A percentile compares a stretch with the other conserved stretches of the same genome.
These are phyloP conservation scores for Borostomias antarcticus DNA, from an alignment of 2,797 vertebrate genomes.

Conservation along the genomic window DNA sequence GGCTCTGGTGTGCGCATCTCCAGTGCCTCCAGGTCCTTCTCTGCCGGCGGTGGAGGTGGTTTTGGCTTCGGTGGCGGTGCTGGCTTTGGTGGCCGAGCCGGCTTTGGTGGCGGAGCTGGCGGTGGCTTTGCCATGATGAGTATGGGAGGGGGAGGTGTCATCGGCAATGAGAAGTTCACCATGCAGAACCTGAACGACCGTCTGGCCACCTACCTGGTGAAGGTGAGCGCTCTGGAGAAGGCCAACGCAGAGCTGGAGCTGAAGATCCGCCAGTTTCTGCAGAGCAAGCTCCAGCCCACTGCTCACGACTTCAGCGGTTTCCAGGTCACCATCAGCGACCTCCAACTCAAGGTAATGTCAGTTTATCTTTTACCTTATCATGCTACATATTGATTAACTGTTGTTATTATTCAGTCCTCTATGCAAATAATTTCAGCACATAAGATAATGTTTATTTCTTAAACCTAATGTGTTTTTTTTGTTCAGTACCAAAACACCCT, in stretches of 20 bases:
- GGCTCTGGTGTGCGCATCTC: conserved; percentile 56
- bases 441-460: neutral
- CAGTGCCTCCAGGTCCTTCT: conserved; percentile 18
- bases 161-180: conserved; percentile 64
- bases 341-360: conserved; percentile 79
- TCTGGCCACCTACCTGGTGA: conserved; percentile 80
- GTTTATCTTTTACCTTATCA: no score
- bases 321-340: conserved; percentile 71
- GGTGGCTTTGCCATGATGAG: neutral
- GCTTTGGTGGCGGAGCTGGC: conserved; percentile 39
- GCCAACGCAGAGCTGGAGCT: conserved; percentile 81
- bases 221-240: conserved; percentile 75
- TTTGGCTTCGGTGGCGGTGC: conserved; percentile 18
- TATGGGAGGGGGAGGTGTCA: conserved; percentile 18
- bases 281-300: conserved; percentile 47
- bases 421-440: neutral
- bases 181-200: conserved; percentile 88
- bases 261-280: conserved; percentile 76
- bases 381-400: no score
- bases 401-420: conserved; percentile 57
- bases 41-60: conserved; percentile 16
- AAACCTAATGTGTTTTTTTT: no score
- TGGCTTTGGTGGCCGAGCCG: conserved; percentile 66
- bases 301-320: conserved; percentile 74
- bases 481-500: conserved; percentile 62